Evolutionary conservation across 2,113 vertebrate species (phyloP).

Genomic region (Chaetodon trifascialis): DNA sequence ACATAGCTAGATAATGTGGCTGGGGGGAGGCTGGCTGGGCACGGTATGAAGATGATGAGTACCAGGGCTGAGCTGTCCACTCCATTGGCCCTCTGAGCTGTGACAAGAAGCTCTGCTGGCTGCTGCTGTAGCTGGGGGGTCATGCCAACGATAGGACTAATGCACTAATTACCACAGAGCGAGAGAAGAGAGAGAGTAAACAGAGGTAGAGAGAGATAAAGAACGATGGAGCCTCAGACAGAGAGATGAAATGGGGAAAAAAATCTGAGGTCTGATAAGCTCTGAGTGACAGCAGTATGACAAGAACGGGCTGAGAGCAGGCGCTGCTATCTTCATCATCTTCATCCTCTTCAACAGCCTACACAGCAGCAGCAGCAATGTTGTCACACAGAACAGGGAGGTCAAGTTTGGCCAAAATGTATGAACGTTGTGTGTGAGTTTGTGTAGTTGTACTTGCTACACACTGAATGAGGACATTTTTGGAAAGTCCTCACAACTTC

Average conservation of each 20-base stretch:
- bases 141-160: conserved; percentile 91
- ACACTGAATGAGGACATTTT: too few species aligned
- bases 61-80: conserved; percentile 85
- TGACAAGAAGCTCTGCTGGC: conserved; percentile 86
- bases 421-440: neutral
- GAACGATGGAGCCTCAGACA: conserved; percentile 34
- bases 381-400: conserved; percentile 5
- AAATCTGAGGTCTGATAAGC: conserved; percentile 81
- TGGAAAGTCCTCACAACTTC: too few species aligned
- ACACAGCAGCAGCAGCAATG: conserved; percentile 22
- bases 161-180: conserved; percentile 95
- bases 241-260: conserved; percentile 64
- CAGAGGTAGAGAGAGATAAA: conserved; percentile 62
- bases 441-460: neutral
- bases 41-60: conserved; percentile 78
- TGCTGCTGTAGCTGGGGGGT: conserved; percentile 82
- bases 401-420: conserved; percentile 8
- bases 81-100: conserved; percentile 89
- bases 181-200: conserved; percentile 67
- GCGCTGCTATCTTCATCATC: conserved; percentile 38
- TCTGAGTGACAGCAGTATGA: conserved; percentile 80
- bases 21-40: conserved; percentile 68
- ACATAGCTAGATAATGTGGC: conserved; percentile 76
- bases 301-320: conserved; percentile 56
- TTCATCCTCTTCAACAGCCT: conserved; percentile 46